These are phyloP conservation scores for Heteromurus nitidus DNA, from an alignment of 2,888 invertebrate species.

Conservation along the genomic window DNA sequence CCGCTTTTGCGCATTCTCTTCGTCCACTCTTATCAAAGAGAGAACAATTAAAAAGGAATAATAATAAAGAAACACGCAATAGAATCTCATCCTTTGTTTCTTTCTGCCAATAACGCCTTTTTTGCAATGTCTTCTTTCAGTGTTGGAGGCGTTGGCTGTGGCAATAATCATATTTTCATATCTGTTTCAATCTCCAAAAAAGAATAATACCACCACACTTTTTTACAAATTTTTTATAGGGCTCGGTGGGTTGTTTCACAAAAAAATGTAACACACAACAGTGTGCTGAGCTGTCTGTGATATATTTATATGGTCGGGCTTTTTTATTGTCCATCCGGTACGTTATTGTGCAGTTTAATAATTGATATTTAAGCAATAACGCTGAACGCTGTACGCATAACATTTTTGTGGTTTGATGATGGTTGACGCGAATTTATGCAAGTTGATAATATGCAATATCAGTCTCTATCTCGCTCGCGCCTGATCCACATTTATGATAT, in stretches of 20 bases:
- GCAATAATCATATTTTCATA: too few relatives aligned
- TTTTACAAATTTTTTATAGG: neutral
- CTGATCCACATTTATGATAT: constrained; percentile 8
- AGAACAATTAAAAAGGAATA: constrained; percentile 38
- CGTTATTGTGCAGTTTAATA: constrained; percentile 1
- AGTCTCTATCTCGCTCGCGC: too few relatives aligned
- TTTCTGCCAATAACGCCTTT: constrained; percentile 27
- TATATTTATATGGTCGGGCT: constrained; percentile 1
- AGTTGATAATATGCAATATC: too few relatives aligned
- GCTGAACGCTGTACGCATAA: too few relatives aligned
- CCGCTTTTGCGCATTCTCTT: too few relatives aligned
- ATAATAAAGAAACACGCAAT: neutral
- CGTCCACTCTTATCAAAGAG: too few relatives aligned
- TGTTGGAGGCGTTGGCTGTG: constrained; percentile 39
- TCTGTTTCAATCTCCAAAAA: constrained; percentile 14
- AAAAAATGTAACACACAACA: too few relatives aligned
- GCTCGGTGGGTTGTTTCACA: constrained; percentile 19
- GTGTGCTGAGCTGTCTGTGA: too few relatives aligned
- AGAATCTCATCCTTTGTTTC: constrained; percentile 45
- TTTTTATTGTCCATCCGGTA: constrained; percentile 38
- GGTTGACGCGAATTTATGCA: too few relatives aligned
- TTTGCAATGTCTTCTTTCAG: constrained; percentile 11
- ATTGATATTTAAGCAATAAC: constrained; percentile 23
- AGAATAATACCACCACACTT: too few relatives aligned
- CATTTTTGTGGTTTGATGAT: constrained; percentile 32